These are phyloP conservation scores for Diploscapter pachys DNA, from an alignment of 1,140 invertebrate genomes.

Conservation along the genomic window DNA sequence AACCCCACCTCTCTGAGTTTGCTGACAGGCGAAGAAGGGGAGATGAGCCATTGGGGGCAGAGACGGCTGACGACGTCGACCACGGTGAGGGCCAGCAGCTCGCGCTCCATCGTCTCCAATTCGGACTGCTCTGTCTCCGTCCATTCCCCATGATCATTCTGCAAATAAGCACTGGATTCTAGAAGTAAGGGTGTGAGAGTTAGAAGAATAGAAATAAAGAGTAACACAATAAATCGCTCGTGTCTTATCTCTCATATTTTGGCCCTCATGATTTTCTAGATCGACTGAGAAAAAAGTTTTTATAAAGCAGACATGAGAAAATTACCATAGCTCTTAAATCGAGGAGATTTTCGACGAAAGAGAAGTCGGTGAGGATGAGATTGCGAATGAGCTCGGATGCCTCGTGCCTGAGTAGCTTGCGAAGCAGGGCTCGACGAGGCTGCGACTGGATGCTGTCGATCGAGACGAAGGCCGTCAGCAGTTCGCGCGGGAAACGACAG, in stretches of 20 bases:
- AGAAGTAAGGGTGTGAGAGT: too few relatives aligned
- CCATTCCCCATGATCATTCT: too few relatives aligned
- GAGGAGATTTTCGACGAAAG: constrained; percentile 12
- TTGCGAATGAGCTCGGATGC: too few relatives aligned
- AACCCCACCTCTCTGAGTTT: not conserved
- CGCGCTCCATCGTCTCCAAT: not conserved
- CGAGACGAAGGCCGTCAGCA: not conserved
- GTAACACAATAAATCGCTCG: too few relatives aligned
- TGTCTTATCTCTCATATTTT: too few relatives aligned
- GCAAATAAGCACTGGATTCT: too few relatives aligned
- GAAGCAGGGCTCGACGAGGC: not conserved
- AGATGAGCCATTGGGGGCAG: constrained; percentile 6
- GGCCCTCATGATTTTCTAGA: too few relatives aligned
- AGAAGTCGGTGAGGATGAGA: not conserved
- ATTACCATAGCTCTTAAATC: not conserved
- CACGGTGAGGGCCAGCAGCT: constrained; percentile 7
- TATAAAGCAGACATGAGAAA: not conserved
- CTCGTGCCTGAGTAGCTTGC: not conserved
- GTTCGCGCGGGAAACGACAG: not conserved
- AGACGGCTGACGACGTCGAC: constrained; percentile 2
- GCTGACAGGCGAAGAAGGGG: not conserved
- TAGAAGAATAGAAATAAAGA: too few relatives aligned
- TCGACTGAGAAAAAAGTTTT: too few relatives aligned
- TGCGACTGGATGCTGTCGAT: not conserved
- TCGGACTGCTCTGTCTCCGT: constrained; percentile 61